Conservation (phyloP, 2,888 invertebrate species). For the Dryobota labecula region DNA sequence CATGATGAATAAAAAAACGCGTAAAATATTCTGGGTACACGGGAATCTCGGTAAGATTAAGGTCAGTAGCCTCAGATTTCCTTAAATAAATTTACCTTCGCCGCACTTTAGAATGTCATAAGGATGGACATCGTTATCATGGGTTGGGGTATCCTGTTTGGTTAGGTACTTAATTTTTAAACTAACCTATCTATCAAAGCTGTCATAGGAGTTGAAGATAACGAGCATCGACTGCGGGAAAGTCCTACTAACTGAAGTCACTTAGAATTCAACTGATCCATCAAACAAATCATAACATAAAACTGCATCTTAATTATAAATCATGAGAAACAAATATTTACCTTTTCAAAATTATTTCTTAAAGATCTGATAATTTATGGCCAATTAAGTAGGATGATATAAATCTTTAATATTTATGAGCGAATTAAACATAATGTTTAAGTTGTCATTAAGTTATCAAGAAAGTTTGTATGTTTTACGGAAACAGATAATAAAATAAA, state of each 20-base stretch:
- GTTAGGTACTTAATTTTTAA: slow-evolving; percentile 79
- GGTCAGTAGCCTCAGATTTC: slow-evolving; percentile 73
- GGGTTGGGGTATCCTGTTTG: slow-evolving; percentile 84
- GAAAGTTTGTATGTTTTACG: slow-evolving; percentile 23
- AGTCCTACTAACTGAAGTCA: slow-evolving; percentile 47
- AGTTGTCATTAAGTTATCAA: slow-evolving; percentile 29
- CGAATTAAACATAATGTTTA: slow-evolving; percentile 29
- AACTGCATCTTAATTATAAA: slow-evolving; percentile 8
- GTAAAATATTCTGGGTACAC: slow-evolving; percentile 56
- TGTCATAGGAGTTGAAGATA: slow-evolving; percentile 84
- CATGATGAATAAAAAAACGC: slow-evolving; percentile 38
- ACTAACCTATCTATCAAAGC: slow-evolving; percentile 86
- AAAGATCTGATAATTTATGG: slow-evolving; percentile 44
- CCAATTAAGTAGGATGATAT: slow-evolving; percentile 53
- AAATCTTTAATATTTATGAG: slow-evolving; percentile 60
- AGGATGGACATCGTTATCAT: slow-evolving; percentile 84
- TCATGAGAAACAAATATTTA: slow-evolving; percentile 40
- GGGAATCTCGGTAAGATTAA: slow-evolving; percentile 61
- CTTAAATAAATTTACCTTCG: slow-evolving; percentile 70
- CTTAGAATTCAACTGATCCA: slow-evolving; percentile 33
- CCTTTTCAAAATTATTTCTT: slow-evolving; percentile 27
- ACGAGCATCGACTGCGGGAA: slow-evolving; percentile 72
- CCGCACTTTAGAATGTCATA: slow-evolving; percentile 70
- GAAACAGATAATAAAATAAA: slow-evolving; percentile 27
- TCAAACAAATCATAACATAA: slow-evolving; percentile 27